phyloP scores from a whole-genome alignment of 2,113 vertebrate species.

The Cariama cristata region DNA sequence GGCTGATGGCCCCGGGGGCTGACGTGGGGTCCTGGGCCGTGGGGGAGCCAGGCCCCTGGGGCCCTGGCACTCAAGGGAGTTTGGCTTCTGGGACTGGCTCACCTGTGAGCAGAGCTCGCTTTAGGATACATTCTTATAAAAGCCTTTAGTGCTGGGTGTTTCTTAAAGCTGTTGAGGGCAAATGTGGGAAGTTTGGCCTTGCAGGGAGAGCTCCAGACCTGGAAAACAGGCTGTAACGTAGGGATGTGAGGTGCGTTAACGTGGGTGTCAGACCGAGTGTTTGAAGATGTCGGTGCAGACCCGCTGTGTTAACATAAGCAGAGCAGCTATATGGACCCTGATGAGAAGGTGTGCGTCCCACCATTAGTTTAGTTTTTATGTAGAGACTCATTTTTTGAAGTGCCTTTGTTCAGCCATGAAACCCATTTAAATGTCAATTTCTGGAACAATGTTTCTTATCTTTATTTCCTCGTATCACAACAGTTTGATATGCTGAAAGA shows the following conservation, averaged over 20 bases:
- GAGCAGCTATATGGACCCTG: background rate
- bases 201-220: background rate
- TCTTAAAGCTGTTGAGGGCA: background rate
- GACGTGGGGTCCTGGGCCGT: fast-evolving
- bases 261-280: fast-evolving
- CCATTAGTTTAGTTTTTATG: background rate
- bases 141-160: background rate
- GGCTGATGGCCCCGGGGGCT: background rate
- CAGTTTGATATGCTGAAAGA: background rate
- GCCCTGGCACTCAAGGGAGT: background rate
- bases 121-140: background rate
- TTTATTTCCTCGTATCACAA: background rate
- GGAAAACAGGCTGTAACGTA: fast-evolving
- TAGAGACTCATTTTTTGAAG: background rate
- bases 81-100: background rate
- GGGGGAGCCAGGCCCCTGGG: fast-evolving
- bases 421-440: background rate
- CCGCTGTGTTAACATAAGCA: background rate
- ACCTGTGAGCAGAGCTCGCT: background rate
- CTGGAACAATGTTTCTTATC: background rate
- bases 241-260: background rate
- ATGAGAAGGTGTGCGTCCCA: background rate
- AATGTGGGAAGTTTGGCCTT: background rate
- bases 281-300: background rate
- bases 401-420: background rate